Percentiles rank a stretch among this genome's conserved stretches.
Conservation (phyloP, 2,888 invertebrate genomes). For the Subacronicta megacephala region DNA sequence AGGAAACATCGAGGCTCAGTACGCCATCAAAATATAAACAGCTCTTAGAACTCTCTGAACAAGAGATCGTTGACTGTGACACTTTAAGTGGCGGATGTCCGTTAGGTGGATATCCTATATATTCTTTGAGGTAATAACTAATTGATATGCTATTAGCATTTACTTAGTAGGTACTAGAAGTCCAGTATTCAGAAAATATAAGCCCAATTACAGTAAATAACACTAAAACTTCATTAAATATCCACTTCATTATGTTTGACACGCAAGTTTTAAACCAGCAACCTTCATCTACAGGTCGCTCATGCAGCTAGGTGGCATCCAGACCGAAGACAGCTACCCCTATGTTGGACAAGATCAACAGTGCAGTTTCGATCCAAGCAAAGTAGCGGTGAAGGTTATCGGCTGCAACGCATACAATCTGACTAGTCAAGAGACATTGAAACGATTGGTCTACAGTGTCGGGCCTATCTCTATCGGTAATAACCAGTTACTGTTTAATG, state of each 20-base stretch:
- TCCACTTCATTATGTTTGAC: too few species aligned
- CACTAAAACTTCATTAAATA: too few species aligned
- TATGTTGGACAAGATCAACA: constrained; percentile 1
- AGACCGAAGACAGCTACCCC: constrained; percentile 50
- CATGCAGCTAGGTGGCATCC: constrained; percentile 28
- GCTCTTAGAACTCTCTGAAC: constrained; percentile 22
- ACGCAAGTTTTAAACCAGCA: too few species aligned
- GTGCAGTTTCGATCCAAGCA: constrained; percentile 34
- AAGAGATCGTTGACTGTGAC: constrained; percentile 44
- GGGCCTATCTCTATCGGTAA: constrained; percentile 41
- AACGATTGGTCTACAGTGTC: constrained; percentile 19
- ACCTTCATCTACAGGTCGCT: constrained; percentile 24
- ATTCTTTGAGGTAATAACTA: constrained; percentile 14
- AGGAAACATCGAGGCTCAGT: constrained; percentile 47
- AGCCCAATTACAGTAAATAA: too few species aligned
- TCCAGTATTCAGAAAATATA: too few species aligned
- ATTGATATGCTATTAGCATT: too few species aligned
- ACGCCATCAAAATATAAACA: constrained; percentile 22
- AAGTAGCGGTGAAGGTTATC: constrained; percentile 7
- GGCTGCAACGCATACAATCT: constrained; percentile 19
- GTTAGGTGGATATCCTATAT: neutral
- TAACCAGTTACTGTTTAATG: neutral
- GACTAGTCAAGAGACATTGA: constrained; percentile 81
- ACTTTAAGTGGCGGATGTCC: accelerated
- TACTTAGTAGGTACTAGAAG: too few species aligned